These are phyloP conservation scores for Parazoanthus darwini DNA, from an alignment of 92 coral and sea anemone genomes.

Conservation along the genomic window DNA sequence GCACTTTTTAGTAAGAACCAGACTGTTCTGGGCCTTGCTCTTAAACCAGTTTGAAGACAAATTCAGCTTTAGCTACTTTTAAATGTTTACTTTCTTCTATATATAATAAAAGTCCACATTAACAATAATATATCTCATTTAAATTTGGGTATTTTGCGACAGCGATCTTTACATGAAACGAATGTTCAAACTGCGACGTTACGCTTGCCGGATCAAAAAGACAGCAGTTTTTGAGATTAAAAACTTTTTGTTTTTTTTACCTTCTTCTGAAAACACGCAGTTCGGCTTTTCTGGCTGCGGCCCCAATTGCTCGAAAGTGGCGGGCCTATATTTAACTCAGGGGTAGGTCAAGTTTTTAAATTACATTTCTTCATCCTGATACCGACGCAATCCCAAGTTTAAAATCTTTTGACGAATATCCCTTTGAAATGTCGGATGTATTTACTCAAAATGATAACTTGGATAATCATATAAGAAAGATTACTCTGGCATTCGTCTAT, in stretches of 20 bases:
- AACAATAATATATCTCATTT: neutral
- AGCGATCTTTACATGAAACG: neutral
- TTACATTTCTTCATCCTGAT: neutral
- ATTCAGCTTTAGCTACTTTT: neutral
- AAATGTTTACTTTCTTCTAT: neutral
- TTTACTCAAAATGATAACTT: no score
- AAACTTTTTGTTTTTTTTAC: neutral
- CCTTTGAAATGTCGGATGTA: no score
- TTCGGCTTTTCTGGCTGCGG: neutral
- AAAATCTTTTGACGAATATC: neutral
- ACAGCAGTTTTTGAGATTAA: neutral
- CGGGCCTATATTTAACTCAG: neutral
- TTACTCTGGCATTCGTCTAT: no score
- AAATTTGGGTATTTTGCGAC: slow-evolving; percentile 5
- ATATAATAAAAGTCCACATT: neutral
- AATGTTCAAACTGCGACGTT: neutral
- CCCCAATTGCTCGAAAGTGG: neutral
- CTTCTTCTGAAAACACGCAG: neutral
- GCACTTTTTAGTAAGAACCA: neutral
- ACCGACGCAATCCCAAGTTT: neutral
- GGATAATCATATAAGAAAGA: no score
- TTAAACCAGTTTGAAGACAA: neutral
- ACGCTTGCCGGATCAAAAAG: neutral
- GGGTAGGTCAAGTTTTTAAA: neutral
- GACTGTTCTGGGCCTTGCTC: neutral